Conservation (phyloP, 2,113 vertebrate genomes). For the Thalassoma bifasciatum region DNA sequence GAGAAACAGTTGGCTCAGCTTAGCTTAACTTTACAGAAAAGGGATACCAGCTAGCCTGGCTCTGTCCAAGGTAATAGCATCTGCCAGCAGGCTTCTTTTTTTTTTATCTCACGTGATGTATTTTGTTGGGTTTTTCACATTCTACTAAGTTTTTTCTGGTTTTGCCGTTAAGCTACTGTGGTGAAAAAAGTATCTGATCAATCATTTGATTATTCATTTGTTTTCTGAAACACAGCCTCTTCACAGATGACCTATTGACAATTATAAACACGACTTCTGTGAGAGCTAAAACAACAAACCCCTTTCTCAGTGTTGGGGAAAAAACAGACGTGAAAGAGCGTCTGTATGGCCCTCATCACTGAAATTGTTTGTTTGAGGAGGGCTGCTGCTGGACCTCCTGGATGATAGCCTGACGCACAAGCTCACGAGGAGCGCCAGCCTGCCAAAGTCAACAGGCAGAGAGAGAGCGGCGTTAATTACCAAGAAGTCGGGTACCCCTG, state of each 20-base stretch:
- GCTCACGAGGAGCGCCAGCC: slow-evolving; percentile 64
- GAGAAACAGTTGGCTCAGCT: not conserved
- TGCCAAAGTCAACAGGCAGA: slow-evolving; percentile 74
- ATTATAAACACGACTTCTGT: not conserved
- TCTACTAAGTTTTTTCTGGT: not conserved
- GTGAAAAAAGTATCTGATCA: slow-evolving; percentile 7
- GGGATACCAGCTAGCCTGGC: not conserved
- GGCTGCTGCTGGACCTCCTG: slow-evolving; percentile 54
- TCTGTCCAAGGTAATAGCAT: not conserved
- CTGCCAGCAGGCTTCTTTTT: not conserved
- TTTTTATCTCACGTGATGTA: not conserved
- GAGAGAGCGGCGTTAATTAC: slow-evolving; percentile 64
- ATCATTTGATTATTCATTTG: slow-evolving; percentile 11
- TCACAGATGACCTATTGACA: not conserved
- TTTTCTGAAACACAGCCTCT: not conserved
- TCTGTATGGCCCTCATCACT: slow-evolving; percentile 26
- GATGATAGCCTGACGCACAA: slow-evolving; percentile 74
- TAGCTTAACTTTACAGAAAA: not conserved
- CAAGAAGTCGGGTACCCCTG: slow-evolving; percentile 63
- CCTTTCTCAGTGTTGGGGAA: not conserved
- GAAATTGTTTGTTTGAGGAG: slow-evolving; percentile 66
- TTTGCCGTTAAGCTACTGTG: not conserved
- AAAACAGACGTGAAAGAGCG: slow-evolving; percentile 6
- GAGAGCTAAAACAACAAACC: not conserved
- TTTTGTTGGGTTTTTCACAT: not conserved